Percentiles rank a stretch among this genome's conserved stretches.
These are phyloP conservation scores for Drosophila ochracea DNA, from an alignment of 2,888 invertebrate species.

Conservation along the genomic window DNA sequence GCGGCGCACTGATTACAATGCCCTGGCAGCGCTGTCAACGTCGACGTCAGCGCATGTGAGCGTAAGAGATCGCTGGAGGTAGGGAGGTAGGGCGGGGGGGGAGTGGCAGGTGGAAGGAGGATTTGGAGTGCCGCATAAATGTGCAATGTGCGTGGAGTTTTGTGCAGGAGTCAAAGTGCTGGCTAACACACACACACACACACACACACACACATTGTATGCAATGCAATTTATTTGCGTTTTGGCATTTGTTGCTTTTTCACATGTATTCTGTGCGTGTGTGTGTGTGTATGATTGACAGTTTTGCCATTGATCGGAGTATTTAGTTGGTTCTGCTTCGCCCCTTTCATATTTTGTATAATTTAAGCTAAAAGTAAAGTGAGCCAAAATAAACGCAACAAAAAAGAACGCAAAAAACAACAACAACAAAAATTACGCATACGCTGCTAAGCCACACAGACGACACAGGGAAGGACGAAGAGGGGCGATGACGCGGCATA, in stretches of 20 bases:
- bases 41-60: slow-evolving; percentile 27
- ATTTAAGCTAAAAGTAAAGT: slow-evolving; percentile 64
- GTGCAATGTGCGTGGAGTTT: slow-evolving; percentile 74
- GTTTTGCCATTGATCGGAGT: slow-evolving; percentile 48
- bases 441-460: slow-evolving; percentile 55
- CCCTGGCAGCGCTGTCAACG: slow-evolving; percentile 32
- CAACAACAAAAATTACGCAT: slow-evolving; percentile 59
- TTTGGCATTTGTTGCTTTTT: slow-evolving; percentile 72
- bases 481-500: slow-evolving; percentile 42
- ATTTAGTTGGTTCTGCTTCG: neutral
- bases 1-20: slow-evolving; percentile 76
- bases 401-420: slow-evolving; percentile 12
- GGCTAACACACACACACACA: slow-evolving; percentile 29
- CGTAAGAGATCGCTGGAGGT: neutral
- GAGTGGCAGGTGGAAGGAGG: neutral
- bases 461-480: neutral
- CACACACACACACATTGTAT: slow-evolving; percentile 18
- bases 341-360: slow-evolving; percentile 42
- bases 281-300: slow-evolving; percentile 51
- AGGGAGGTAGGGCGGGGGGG: neutral
- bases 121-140: slow-evolving; percentile 52
- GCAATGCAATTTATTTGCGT: slow-evolving; percentile 66
- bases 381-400: slow-evolving; percentile 50
- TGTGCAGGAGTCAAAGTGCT: slow-evolving; percentile 48
- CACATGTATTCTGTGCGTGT: slow-evolving; percentile 37